These are phyloP conservation scores for Halcyon leucocephala DNA, from an alignment of 2,797 vertebrate genomes.

Conservation along the genomic window DNA sequence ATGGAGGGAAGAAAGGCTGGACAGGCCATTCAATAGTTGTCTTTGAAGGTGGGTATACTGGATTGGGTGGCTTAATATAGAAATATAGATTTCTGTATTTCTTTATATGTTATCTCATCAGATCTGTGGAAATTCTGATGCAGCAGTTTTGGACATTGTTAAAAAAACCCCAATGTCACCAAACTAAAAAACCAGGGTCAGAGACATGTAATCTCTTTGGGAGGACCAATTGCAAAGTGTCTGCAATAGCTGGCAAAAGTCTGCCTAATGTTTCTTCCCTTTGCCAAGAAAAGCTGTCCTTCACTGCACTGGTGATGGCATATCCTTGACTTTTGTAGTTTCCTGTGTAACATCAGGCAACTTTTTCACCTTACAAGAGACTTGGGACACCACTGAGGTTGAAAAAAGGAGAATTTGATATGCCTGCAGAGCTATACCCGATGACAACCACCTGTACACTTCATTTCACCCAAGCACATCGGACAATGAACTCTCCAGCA, in stretches of 20 bases:
- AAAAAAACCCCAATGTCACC: background rate
- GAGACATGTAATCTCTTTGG: background rate
- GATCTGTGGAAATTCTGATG: background rate
- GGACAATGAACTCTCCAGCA: background rate
- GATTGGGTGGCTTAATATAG: background rate
- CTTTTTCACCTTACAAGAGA: background rate
- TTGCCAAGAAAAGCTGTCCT: background rate
- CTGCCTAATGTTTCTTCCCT: background rate
- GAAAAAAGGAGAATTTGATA: background rate
- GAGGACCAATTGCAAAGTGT: background rate
- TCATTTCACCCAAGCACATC: background rate
- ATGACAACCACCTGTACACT: accelerated
- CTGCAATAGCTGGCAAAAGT: background rate
- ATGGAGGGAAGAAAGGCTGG: background rate
- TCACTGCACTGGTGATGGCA: background rate
- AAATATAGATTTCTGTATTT: background rate
- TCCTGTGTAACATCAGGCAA: background rate
- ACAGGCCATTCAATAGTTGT: background rate
- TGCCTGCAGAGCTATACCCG: background rate
- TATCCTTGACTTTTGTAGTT: background rate
- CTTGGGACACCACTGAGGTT: background rate
- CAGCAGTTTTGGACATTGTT: background rate
- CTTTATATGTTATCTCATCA: background rate
- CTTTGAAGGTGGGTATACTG: background rate
- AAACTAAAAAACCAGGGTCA: background rate